Evolutionary conservation across 2,888 invertebrate species (phyloP).

Genomic region (Drosophila meridionalis): DNA sequence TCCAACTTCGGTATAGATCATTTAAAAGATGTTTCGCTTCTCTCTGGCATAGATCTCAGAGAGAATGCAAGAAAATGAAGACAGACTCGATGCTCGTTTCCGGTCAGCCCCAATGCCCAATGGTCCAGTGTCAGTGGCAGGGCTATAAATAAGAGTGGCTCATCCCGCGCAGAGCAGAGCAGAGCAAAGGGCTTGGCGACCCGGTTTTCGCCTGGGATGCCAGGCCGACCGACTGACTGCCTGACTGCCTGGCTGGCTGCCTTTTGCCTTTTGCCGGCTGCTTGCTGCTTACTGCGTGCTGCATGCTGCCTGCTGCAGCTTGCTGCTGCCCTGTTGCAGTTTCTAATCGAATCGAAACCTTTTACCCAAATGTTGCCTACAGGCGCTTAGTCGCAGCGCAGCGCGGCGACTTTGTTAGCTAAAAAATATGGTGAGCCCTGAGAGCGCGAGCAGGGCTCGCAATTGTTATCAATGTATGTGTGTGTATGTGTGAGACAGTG

Average conservation of each 20-base stretch:
- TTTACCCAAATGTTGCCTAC: constrained; percentile 81
- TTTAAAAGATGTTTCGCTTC: background rate
- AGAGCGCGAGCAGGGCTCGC: constrained; percentile 7
- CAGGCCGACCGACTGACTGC: constrained; percentile 17
- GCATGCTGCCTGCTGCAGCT: constrained; percentile 53
- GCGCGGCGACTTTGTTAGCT: constrained; percentile 69
- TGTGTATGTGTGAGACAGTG: constrained; percentile 28
- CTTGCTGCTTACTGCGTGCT: background rate
- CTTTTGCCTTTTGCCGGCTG: background rate
- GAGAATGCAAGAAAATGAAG: background rate
- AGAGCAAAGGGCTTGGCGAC: constrained; percentile 54
- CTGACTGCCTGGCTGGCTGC: background rate
- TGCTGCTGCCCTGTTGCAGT: constrained; percentile 83
- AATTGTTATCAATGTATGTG: constrained; percentile 33
- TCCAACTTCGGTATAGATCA: background rate
- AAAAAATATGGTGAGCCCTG: constrained; percentile 52
- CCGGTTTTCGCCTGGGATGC: constrained; percentile 45
- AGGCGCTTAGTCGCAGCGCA: constrained; percentile 44
- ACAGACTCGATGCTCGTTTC: background rate
- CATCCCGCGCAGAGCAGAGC: constrained; percentile 25
- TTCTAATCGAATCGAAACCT: constrained; percentile 85
- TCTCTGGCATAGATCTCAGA: background rate
- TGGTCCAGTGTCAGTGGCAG: constrained; percentile 19
- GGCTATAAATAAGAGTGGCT: constrained; percentile 54
- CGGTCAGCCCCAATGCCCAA: constrained; percentile 2